Percentiles rank a stretch among this genome's conserved stretches.
These are phyloP conservation scores for Apodemus sylvaticus DNA, from an alignment of 2,113 vertebrate species.

Conservation along the genomic window DNA sequence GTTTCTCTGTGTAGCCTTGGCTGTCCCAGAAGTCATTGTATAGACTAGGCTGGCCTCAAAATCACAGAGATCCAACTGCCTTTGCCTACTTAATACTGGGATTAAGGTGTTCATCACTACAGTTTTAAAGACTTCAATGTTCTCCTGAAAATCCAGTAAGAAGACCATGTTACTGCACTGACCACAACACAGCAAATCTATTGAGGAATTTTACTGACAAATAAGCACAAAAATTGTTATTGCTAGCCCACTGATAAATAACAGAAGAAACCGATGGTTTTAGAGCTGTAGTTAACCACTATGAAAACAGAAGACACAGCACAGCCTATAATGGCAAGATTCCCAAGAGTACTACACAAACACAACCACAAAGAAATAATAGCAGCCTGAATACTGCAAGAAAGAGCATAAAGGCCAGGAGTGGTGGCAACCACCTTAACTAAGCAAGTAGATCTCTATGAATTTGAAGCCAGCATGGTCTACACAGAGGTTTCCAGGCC, in stretches of 20 bases:
- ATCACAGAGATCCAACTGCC: background rate
- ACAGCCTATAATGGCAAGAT: background rate
- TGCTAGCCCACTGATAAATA: background rate
- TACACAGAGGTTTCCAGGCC: background rate
- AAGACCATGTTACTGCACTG: conserved; percentile 29
- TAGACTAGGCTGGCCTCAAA: background rate
- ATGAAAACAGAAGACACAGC: background rate
- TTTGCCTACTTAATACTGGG: background rate
- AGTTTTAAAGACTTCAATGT: conserved; percentile 35
- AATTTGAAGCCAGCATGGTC: background rate
- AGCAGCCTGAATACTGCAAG: background rate
- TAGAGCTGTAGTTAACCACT: background rate
- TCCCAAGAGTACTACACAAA: background rate
- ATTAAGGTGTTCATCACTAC: background rate
- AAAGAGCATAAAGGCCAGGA: background rate
- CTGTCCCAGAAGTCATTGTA: background rate
- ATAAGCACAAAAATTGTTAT: conserved; percentile 13
- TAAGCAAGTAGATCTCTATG: background rate
- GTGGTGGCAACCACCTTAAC: background rate
- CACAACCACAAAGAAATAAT: background rate
- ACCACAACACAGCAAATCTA: conserved; percentile 4
- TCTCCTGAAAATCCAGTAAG: background rate
- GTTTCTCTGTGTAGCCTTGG: background rate
- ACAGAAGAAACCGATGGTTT: conserved; percentile 25
- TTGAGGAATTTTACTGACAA: conserved; percentile 54